phyloP scores from a whole-genome alignment of 2,888 invertebrate species.

The Teinopalpus imperialis region DNA sequence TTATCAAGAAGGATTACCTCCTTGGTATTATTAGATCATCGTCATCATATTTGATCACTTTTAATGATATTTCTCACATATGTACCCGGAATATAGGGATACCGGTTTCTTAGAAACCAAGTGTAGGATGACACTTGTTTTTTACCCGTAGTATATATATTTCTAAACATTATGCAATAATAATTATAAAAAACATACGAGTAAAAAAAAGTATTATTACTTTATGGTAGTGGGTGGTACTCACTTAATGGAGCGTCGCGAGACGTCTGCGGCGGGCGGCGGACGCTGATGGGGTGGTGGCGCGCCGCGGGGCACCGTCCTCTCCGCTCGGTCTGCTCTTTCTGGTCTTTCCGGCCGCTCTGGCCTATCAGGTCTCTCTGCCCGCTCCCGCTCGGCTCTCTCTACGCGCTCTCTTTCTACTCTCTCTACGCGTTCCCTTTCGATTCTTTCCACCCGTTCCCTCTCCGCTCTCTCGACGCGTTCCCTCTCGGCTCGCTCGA shows the following conservation, averaged over 20 bases:
- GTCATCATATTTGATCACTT: too few species aligned
- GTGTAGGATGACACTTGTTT: too few species aligned
- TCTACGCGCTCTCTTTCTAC: conserved; percentile 38
- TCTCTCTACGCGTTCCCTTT: conserved; percentile 45
- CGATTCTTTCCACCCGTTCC: conserved; percentile 41
- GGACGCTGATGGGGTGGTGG: conserved; percentile 41
- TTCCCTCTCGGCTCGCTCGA: conserved; percentile 49
- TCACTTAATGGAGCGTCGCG: conserved; percentile 88
- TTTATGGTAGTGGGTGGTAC: too few species aligned
- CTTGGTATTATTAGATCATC: too few species aligned
- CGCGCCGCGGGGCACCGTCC: conserved; percentile 41
- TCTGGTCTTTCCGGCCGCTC: conserved; percentile 54
- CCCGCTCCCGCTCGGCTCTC: conserved; percentile 46
- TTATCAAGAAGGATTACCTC: too few species aligned
- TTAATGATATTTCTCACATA: too few species aligned
- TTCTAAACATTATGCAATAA: too few species aligned
- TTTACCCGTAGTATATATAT: too few species aligned
- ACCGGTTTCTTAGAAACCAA: too few species aligned
- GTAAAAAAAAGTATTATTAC: too few species aligned
- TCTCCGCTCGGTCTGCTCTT: conserved; percentile 41
- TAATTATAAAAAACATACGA: too few species aligned
- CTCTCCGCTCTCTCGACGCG: conserved; percentile 53
- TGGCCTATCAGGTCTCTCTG: conserved; percentile 48
- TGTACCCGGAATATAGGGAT: too few species aligned
- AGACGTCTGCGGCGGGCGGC: conserved; percentile 85